phyloP scores from a whole-genome alignment of 2,113 vertebrate genomes.

The Cyprinodon brontotheroides region DNA sequence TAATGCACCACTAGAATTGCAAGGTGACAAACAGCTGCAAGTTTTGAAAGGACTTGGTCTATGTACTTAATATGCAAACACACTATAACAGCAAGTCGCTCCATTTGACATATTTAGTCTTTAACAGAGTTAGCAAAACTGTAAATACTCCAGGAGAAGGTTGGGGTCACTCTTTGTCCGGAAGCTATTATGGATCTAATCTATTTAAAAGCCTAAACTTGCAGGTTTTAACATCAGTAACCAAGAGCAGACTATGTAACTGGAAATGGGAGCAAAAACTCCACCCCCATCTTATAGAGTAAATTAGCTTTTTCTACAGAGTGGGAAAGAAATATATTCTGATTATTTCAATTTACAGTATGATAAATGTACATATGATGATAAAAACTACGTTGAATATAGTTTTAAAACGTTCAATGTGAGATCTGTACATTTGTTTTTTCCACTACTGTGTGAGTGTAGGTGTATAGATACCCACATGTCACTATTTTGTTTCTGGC shows the following conservation, averaged over 20 bases:
- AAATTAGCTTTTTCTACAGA: neutral
- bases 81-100: neutral
- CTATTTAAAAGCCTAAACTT: neutral
- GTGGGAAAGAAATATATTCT: neutral
- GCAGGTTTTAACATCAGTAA: too few species aligned
- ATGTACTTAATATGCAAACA: neutral
- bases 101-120: neutral
- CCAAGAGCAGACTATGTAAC: too few species aligned
- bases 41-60: too few species aligned
- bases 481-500: slow-evolving; percentile 82
- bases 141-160: neutral
- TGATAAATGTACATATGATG: neutral
- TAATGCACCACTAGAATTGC: too few species aligned
- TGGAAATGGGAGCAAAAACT: neutral
- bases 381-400: too few species aligned
- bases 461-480: slow-evolving; percentile 79
- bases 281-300: neutral
- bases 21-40: too few species aligned
- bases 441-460: neutral
- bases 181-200: neutral
- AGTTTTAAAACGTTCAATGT: too few species aligned
- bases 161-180: neutral
- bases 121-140: neutral
- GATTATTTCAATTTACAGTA: neutral
- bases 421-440: too few species aligned